Evolutionary conservation across 2,888 invertebrate genomes (phyloP).

Genomic region (Macaria liturata): DNA sequence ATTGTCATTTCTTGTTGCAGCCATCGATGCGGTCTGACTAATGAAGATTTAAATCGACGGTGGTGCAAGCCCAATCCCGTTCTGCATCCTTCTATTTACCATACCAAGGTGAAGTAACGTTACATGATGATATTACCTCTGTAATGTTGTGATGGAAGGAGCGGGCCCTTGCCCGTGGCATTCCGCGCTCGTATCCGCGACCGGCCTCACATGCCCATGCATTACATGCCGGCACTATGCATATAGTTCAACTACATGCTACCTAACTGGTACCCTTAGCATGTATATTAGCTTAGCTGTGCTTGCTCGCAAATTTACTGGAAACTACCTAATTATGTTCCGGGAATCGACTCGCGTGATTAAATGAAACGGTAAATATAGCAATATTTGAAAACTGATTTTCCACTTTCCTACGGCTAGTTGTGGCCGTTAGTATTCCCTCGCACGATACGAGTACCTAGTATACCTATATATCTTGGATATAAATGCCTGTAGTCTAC

Average conservation of each 20-base stretch:
- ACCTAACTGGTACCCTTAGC: constrained; percentile 11
- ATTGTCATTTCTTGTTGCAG: constrained; percentile 81
- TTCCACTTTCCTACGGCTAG: no score
- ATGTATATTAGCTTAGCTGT: constrained; percentile 4
- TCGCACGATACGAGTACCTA: no score
- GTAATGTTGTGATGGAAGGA: constrained; percentile 29
- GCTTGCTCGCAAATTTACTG: constrained; percentile 4
- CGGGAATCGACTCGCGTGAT: not conserved
- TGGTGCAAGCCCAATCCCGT: constrained; percentile 90
- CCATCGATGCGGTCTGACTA: constrained; percentile 92
- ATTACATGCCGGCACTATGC: constrained; percentile 23
- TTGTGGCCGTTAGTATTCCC: no score
- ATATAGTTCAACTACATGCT: constrained; percentile 7
- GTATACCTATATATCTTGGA: no score
- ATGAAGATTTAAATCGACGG: constrained; percentile 92
- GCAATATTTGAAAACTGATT: not conserved
- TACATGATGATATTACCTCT: constrained; percentile 33
- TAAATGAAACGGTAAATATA: not conserved
- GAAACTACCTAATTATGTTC: constrained; percentile 1
- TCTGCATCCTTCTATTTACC: constrained; percentile 92
- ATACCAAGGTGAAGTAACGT: constrained; percentile 85
- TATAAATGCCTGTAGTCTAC: no score
- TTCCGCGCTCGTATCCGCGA: constrained; percentile 28
- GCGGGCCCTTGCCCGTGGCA: constrained; percentile 22
- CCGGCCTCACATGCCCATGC: constrained; percentile 30